Evolutionary conservation across 2,113 vertebrate genomes (phyloP).

Genomic region (Kryptolebias marmoratus): DNA sequence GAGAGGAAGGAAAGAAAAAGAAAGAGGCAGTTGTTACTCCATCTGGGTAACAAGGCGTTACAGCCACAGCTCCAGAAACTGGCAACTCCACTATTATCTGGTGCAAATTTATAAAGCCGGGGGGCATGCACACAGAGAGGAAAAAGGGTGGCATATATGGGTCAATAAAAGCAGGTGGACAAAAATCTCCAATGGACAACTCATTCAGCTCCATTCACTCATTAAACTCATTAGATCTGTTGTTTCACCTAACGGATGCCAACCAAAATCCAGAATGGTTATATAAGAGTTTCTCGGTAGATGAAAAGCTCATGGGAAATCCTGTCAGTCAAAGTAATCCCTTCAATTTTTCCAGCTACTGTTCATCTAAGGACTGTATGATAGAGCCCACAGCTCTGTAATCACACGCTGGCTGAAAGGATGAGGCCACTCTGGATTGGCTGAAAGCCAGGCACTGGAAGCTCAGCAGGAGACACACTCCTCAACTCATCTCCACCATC

Average conservation of each 20-base stretch:
- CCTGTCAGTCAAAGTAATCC: conserved; percentile 74
- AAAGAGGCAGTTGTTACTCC: conserved; percentile 60
- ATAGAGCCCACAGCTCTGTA: conserved; percentile 52
- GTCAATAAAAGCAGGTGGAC: conserved; percentile 32
- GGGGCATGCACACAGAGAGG: conserved; percentile 25
- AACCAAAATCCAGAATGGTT: conserved; percentile 45
- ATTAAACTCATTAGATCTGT: conserved; percentile 58
- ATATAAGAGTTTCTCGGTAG: conserved; percentile 44
- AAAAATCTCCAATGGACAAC: conserved; percentile 1
- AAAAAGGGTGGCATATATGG: conserved; percentile 12
- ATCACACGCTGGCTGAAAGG: conserved; percentile 62
- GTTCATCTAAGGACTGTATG: conserved; percentile 58
- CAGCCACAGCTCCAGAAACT: conserved; percentile 70
- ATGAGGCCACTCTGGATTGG: conserved; percentile 47
- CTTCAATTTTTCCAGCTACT: conserved; percentile 61
- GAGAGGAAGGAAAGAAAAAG: conserved; percentile 11
- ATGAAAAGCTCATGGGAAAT: conserved; percentile 45
- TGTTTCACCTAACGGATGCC: conserved; percentile 55
- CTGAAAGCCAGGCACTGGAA: conserved; percentile 55
- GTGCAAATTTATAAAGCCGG: conserved; percentile 69
- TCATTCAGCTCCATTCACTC: conserved; percentile 9
- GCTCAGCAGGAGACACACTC: conserved; percentile 41
- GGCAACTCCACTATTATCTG: conserved; percentile 72
- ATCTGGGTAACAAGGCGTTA: conserved; percentile 75
- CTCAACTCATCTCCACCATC: conserved; percentile 33